Conservation (phyloP, 1,140 invertebrate genomes). For the Oncopeltus fasciatus region DNA sequence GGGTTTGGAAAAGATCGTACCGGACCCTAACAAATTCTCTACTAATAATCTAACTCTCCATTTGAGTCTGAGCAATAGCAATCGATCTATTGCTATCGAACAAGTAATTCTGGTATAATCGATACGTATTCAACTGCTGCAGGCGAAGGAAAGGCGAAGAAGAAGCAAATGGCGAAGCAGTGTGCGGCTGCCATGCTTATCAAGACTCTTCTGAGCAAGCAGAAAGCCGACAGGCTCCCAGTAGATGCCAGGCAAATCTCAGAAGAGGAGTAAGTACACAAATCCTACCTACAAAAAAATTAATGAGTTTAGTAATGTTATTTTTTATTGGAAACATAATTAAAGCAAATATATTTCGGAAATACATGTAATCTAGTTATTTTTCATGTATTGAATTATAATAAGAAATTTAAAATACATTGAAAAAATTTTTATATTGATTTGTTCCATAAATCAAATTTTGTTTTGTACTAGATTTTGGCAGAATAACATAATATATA, state of each 20-base stretch:
- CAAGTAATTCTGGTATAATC: too few species aligned
- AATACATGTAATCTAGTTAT: not conserved
- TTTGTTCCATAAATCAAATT: too few species aligned
- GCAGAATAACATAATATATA: too few species aligned
- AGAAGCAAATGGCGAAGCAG: slow-evolving; percentile 5
- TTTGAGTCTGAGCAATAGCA: too few species aligned
- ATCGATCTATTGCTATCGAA: too few species aligned
- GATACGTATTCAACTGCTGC: not conserved
- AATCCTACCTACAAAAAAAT: too few species aligned
- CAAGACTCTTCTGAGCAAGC: not conserved
- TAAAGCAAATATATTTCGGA: not conserved
- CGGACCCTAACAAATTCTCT: too few species aligned
- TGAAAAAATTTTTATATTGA: too few species aligned
- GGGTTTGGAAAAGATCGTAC: too few species aligned
- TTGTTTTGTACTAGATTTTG: too few species aligned
- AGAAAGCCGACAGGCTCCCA: not conserved
- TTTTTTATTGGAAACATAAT: not conserved
- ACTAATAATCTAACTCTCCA: too few species aligned
- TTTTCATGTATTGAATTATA: not conserved
- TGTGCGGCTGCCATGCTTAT: slow-evolving; percentile 8
- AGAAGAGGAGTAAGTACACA: slow-evolving; percentile 6
- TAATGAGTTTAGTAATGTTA: not conserved
- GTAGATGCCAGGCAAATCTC: not conserved
- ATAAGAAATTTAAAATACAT: not conserved
- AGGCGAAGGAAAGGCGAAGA: slow-evolving; percentile 14